These are phyloP conservation scores for Ganaspis brasiliensis DNA, from an alignment of 2,888 invertebrate genomes.

Conservation along the genomic window DNA sequence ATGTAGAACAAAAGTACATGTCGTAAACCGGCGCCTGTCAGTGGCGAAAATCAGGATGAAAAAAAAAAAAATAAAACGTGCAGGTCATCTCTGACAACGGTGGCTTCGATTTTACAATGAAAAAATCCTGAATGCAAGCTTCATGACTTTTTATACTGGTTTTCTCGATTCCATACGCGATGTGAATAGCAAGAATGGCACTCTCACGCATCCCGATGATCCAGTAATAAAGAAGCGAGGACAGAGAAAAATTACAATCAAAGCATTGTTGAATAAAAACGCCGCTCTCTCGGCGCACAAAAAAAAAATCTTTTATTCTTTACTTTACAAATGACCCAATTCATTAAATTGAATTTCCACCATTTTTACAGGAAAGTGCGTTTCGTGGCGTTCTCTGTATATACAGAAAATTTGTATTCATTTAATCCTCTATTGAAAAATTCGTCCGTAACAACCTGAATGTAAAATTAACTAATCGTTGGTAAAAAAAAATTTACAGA, in stretches of 20 bases:
- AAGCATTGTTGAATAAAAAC: slow-evolving; percentile 19
- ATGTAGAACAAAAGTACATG: slow-evolving; percentile 8
- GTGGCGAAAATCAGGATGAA: neutral
- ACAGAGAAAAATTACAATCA: slow-evolving; percentile 4
- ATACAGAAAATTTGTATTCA: slow-evolving; percentile 1
- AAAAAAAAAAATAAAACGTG: slow-evolving; percentile 6
- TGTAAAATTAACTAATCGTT: no score
- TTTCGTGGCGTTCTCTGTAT: neutral
- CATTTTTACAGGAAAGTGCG: neutral
- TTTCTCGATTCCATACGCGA: slow-evolving; percentile 18
- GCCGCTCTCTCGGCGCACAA: neutral
- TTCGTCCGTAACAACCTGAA: no score
- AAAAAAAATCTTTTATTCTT: neutral
- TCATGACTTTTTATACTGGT: slow-evolving; percentile 24
- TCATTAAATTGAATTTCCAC: neutral
- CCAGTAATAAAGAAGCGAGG: slow-evolving; percentile 20
- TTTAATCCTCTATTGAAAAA: slow-evolving; percentile 8
- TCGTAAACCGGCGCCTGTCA: neutral
- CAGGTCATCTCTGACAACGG: slow-evolving; percentile 15
- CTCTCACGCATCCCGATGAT: slow-evolving; percentile 3
- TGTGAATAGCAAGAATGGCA: slow-evolving; percentile 33
- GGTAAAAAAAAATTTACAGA: no score
- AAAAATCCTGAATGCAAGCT: slow-evolving; percentile 33
- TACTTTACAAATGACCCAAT: neutral
- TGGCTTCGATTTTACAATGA: slow-evolving; percentile 26